These are phyloP conservation scores for Luehdorfia chinensis DNA, from an alignment of 1,140 invertebrate species.

Conservation along the genomic window DNA sequence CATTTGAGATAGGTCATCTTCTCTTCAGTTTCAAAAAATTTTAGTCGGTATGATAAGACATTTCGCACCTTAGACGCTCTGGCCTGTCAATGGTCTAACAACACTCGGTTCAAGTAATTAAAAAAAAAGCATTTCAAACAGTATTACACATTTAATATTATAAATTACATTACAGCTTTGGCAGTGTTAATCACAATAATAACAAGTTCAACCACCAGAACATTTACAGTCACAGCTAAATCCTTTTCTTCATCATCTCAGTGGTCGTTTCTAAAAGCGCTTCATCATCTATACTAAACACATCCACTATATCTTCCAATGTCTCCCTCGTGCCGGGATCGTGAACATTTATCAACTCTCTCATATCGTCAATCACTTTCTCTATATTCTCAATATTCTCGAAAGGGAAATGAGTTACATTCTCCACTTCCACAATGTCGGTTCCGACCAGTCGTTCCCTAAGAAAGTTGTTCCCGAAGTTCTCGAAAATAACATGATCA, in stretches of 20 bases:
- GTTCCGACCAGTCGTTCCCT: slow-evolving; percentile 46
- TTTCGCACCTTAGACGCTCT: too few relatives aligned
- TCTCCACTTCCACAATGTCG: slow-evolving; percentile 15
- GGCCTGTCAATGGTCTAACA: too few relatives aligned
- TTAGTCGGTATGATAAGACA: too few relatives aligned
- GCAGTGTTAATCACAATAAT: background rate
- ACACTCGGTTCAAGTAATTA: too few relatives aligned
- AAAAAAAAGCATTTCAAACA: too few relatives aligned
- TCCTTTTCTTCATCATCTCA: background rate
- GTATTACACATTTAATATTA: slow-evolving; percentile 6
- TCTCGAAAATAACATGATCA: slow-evolving; percentile 50
- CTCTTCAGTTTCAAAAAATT: too few relatives aligned
- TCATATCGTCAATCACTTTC: slow-evolving; percentile 4
- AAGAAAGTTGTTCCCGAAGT: slow-evolving; percentile 47
- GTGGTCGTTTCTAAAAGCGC: background rate
- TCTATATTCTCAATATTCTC: slow-evolving; percentile 7
- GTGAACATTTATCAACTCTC: slow-evolving; percentile 4
- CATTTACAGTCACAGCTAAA: slow-evolving; percentile 1
- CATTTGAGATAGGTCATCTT: too few relatives aligned
- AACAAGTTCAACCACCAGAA: background rate
- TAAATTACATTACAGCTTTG: slow-evolving; percentile 2
- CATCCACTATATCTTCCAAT: background rate
- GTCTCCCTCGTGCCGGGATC: slow-evolving; percentile 5
- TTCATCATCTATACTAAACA: background rate
- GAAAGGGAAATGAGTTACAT: background rate